Base-by-base conservation (phyloP, 2,888 invertebrate species). In the Cloeon dipterum region DNA sequence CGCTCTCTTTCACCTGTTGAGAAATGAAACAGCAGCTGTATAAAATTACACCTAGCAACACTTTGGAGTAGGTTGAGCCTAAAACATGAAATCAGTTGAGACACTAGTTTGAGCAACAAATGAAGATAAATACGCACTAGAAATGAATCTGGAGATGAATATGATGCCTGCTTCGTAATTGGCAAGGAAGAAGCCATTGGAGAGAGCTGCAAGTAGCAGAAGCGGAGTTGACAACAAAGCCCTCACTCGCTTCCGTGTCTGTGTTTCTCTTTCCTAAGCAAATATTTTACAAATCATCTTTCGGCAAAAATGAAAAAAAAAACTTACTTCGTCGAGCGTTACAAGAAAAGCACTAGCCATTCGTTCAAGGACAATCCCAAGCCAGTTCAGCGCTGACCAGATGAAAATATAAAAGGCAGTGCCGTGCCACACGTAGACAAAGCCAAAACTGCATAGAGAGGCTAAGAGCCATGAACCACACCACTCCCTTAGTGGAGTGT, bases 351-450 rank as follows among this genome's bases (percentile, higher is more conserved):
- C n/a, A n/a, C 61, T 68, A 2, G 65, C 69, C 11, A 68, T 39
- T 45, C 68, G 65, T 58, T 91, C 91, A 13, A 79, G 51, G 10
- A 68, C 58, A 34, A 91, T 62, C 21, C 83, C 86, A 4, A 74
- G 43, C 51, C 74, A 89, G 58, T 93, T 93, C n/a, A 88, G 56
- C 8, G 68, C 46, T n/a, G 81, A 68, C 91, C 93, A 94, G 39
- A 82, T 59, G 41, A 88, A 67, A 44, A 91, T 73, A 47, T 72
- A 72, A 43, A 60, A 59, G 41, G 74, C 70, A 34, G 74, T 67
- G 23, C 89, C 89, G 55, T 94, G 94, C 93, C 93, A 94, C 41
- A 85, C 52, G 49, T 71, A 88, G 20, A 91, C 75, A 54, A 88
- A 93, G 16, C 63, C 49, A 56, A 93, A 89, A 50, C 77, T 76